Conservation (phyloP, 2,797 vertebrate species). For the Rhinichthys osculus region DNA sequence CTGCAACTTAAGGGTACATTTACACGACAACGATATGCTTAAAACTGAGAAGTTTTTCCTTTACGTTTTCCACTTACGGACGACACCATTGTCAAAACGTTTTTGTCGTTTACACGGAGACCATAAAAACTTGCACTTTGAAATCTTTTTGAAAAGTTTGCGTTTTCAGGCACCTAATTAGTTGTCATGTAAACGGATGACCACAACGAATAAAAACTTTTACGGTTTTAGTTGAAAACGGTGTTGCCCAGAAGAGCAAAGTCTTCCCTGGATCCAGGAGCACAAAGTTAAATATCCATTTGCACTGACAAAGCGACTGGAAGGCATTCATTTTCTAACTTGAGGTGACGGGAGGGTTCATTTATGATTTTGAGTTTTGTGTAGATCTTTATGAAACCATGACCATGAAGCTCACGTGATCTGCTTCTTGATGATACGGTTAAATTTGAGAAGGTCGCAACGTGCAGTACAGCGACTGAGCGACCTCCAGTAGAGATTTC, state of each 20-base stretch:
- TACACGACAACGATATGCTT: no score
- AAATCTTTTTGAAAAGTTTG: no score
- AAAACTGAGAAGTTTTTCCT: no score
- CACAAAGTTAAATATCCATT: constrained; percentile 50
- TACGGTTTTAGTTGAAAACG: no score
- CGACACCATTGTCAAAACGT: no score
- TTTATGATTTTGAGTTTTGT: neutral
- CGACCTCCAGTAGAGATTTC: neutral
- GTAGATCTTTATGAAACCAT: neutral
- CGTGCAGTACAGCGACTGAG: neutral
- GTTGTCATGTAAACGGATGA: no score
- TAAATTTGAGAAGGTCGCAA: neutral
- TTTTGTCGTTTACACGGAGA: no score
- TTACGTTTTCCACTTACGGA: no score
- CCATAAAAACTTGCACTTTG: no score
- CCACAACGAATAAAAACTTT: no score
- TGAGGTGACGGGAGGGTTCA: neutral
- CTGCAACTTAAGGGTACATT: constrained; percentile 51
- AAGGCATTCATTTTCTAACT: neutral
- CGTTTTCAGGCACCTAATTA: no score
- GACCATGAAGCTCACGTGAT: neutral
- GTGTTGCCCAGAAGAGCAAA: no score
- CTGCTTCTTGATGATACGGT: neutral
- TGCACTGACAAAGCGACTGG: neutral
- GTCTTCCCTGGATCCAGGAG: constrained; percentile 46